Base-by-base conservation (phyloP, 2,113 vertebrate genomes). In the Oriolus oriolus region DNA sequence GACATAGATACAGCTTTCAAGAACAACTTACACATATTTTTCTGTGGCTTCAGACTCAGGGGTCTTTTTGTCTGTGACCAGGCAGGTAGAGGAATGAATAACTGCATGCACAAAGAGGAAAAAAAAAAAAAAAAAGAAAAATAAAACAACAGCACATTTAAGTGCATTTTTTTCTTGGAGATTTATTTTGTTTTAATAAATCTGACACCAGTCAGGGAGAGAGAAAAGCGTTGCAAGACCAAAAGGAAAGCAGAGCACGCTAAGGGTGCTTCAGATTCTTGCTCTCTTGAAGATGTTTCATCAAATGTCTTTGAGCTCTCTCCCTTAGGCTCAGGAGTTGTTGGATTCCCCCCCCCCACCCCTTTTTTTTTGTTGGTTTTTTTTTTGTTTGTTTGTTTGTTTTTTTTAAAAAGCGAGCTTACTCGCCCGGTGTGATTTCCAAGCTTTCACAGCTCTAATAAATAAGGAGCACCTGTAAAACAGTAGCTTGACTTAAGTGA, bases 391-490 rank as follows among this genome's bases (percentile, higher is more conserved):
- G 7, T 73, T 42, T n/a, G 3, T 77, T 87, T 79, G 18, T 89
- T 93, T 97, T 98, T 98, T 97, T 98, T 97, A 98, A 98, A 98
- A 98, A 98, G 98, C 97, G 97, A 98, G 98, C 97, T 97, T 76
- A 94, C 97, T 98, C 96, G 97, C 97, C 97, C 94, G 97, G 96
- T 97, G 97, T 97, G 97, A 97, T 96, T 97, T 96, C 97, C 96
- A 98, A 98, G 97, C 98, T 97, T 97, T 98, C 98, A 96, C 97
- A 97, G 98, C 98, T 98, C 98, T 98, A 98, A 98, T 98, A 98
- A 98, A 98, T 98, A 98, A 98, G 98, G 97, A 98, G 98, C 98
- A 98, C 97, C 98, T 98, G 98, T 97, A 97, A 98, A 98, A 98
- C 98, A 98, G 98, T 98, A 98, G 98, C 98, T 98, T 98, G 97